Base-by-base conservation (phyloP, 2,797 vertebrate genomes). In the Ispidina picta region DNA sequence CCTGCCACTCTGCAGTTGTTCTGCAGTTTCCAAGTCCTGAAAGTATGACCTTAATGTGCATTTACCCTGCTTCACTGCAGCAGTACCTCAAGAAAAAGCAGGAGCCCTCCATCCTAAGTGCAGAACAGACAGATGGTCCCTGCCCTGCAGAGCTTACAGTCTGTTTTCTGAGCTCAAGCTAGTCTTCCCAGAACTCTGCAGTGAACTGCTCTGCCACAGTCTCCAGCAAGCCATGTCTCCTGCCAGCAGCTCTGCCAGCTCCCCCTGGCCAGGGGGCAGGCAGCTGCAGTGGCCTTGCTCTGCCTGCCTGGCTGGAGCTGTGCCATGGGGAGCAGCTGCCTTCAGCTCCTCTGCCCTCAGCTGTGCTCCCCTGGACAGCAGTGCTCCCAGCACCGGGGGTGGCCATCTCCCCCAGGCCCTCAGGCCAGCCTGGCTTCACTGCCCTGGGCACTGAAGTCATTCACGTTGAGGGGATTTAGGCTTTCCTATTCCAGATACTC, bases 81-180 rank as follows among this genome's bases (percentile, higher is more conserved):
- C 59, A 48, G 14, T 19, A 14, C 43, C 31, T 39, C 16, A 8
- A 15, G 43, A 35, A 37, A 51, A 74, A 88, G 51, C 2, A 23
- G 52, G 16, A 39, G 8, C 48, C 33, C 55, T 83, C 29, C 37
- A 17, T 31, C 3, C 9, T 1, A n/a, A 65, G 44, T 1, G 59
- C 60, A 88, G 82, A 59, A 55, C n/a, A 68, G 72, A 35, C 89
- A 94, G 94, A 90, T 92, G 87, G 86, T 74, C 58, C 69, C 81
- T 68, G 89, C 89, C 87, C 92, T 77, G 85, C 43, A 83, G 89
- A 89, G 65, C 78, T 70, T 14, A 4, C 63, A 60, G 78, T 16
- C 77, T 63, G 77, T 72, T 90, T 74, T 20, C 21, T 33, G 41
- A 89, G 66, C 83, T 66, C 71, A n/a, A 71, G 14, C 51, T 13